Evolutionary conservation across 2,113 vertebrate species (phyloP).

Genomic region (Corythornis madagascariensis): DNA sequence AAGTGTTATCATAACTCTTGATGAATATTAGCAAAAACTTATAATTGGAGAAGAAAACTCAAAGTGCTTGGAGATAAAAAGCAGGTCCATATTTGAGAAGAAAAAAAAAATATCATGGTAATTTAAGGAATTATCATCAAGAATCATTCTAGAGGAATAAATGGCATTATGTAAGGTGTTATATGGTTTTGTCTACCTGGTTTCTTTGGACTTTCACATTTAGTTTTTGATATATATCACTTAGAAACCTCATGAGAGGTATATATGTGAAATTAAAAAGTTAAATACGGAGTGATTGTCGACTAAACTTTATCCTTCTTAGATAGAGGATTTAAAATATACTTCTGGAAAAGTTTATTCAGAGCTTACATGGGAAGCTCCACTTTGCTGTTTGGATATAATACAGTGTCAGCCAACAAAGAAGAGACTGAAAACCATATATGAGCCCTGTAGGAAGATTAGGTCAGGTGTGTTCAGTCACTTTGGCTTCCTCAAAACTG

Average conservation of each 20-base stretch:
- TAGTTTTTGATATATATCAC: not conserved
- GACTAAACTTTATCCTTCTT: not conserved
- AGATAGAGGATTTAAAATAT: not conserved
- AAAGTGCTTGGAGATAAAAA: not conserved
- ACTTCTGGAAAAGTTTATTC: not conserved
- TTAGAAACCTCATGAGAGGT: not conserved
- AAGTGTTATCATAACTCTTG: not conserved
- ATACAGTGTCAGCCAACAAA: rapidly evolving
- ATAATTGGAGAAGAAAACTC: not conserved
- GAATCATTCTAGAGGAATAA: not conserved
- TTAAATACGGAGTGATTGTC: not conserved
- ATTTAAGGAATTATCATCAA: not conserved
- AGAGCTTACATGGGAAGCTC: not conserved
- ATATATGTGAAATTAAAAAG: not conserved
- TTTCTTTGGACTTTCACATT: not conserved
- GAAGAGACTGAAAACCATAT: not conserved
- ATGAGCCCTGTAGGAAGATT: not conserved
- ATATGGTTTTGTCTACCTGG: not conserved
- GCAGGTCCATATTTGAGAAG: not conserved
- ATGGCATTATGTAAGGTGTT: not conserved
- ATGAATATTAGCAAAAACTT: not conserved
- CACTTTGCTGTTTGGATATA: not conserved
- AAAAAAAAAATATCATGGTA: not conserved
- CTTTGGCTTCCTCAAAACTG: conserved; percentile 11
- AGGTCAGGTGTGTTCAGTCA: not conserved